Percentiles rank a stretch among this genome's conserved stretches.
These are phyloP conservation scores for Caradrina clavipalpis DNA, from an alignment of 2,888 invertebrate species.

Conservation along the genomic window DNA sequence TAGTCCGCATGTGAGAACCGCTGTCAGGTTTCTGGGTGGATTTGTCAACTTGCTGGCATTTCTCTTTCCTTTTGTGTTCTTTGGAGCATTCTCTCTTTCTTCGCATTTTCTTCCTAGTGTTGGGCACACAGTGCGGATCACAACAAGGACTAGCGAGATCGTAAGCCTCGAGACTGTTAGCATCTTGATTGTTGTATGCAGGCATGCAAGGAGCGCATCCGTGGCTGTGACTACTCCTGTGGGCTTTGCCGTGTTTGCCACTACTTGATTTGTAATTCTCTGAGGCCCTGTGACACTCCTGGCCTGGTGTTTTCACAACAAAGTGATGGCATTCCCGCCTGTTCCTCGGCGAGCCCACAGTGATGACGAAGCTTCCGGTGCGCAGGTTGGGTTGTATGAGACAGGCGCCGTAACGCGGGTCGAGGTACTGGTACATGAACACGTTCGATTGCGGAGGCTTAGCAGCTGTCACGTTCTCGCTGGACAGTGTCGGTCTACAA, in stretches of 20 bases:
- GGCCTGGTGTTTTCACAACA: constrained; percentile 89
- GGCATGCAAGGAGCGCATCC: constrained; percentile 94
- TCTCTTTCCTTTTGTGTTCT: constrained; percentile 92
- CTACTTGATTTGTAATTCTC: constrained; percentile 78
- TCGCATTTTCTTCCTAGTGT: constrained; percentile 87
- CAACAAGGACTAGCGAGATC: constrained; percentile 97
- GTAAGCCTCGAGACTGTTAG: constrained; percentile 95
- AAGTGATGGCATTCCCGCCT: constrained; percentile 93
- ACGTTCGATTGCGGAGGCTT: constrained; percentile 86
- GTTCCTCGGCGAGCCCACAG: constrained; percentile 93
- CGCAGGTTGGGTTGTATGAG: constrained; percentile 92
- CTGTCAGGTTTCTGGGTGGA: constrained; percentile 86
- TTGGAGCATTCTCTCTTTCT: constrained; percentile 92
- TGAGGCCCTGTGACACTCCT: constrained; percentile 80
- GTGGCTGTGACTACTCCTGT: constrained; percentile 88
- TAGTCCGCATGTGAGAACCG: constrained; percentile 86
- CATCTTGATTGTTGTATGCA: constrained; percentile 92
- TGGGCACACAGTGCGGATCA: constrained; percentile 96
- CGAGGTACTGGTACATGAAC: constrained; percentile 93
- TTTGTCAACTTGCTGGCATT: constrained; percentile 89
- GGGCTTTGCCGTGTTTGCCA: constrained; percentile 80
- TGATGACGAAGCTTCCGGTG: constrained; percentile 93
- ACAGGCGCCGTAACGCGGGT: constrained; percentile 93
- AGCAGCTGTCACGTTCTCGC: constrained; percentile 93
- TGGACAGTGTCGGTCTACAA: constrained; percentile 95